Evolutionary conservation across 2,113 vertebrate genomes (phyloP), one percentile per base, ranked within the genome.

Genomic region (Limnothrissa miodon): DNA sequence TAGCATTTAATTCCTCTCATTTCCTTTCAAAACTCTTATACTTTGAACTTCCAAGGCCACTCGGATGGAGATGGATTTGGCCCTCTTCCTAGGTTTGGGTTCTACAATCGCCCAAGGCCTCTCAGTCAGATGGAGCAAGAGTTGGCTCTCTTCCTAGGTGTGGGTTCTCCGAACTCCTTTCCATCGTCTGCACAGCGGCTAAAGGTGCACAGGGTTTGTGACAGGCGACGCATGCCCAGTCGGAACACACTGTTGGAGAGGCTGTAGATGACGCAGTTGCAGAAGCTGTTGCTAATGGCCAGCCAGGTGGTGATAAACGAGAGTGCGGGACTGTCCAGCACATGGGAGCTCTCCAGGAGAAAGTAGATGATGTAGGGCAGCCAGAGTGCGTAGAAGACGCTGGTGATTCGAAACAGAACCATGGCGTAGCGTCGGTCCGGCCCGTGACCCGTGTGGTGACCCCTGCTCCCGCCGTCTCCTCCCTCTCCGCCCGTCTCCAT

Each of bases 261-360:
- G 90, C 98, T 99, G 87, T 99, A 99, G 86, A 99, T 99, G 80
- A 99, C 96, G 94, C 98, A 99, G 95, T 99, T 99, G 92, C 98
- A 99, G 93, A 99, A 99, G 94, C 98, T 99, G 93, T 99, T 99
- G 95, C 98, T 99, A 90, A 99, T 99, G 87, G 98, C 98, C 83
- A 99, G 95, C 98, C 98, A 99, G 0, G 98, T 99, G 0, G 98
- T 99, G 84, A 99, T 92, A 90, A 99, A 99, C 83, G 98, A 99
- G 79, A 99, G 92, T 0, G 96, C 93, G 0, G 98, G 95, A 87
- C 95, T 99, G 53, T 97, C 96, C 90, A 99, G 90, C 56, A 99
- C 95, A 74, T 98, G 95, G 17, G 96, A 98, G 92, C 98, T 99
- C 90, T 99, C 98, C 83, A 99, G 92, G 83, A 99, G 94, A 86